Conservation (phyloP, 2,797 vertebrate species). For the Galaxias olidus region DNA sequence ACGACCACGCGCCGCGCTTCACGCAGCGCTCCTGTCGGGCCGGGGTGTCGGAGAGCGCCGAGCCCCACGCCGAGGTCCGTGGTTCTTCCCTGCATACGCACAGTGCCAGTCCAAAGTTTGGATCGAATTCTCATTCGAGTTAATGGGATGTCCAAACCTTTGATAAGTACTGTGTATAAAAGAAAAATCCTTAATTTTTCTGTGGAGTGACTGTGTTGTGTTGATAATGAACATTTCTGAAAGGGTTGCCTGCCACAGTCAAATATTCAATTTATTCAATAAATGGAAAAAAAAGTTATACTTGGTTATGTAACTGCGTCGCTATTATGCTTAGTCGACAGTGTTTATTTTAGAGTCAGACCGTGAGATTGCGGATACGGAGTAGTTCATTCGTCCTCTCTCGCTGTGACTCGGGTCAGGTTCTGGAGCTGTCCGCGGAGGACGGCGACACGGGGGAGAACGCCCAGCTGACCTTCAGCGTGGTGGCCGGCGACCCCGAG, state of each 20-base stretch:
- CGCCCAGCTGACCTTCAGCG: slow-evolving; percentile 82
- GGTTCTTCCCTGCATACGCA: background rate
- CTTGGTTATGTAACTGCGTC: too few relatives aligned
- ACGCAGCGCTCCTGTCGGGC: slow-evolving; percentile 73
- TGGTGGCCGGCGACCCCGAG: slow-evolving; percentile 84
- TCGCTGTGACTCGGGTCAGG: slow-evolving; percentile 33
- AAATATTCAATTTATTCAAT: too few relatives aligned
- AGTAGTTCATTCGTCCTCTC: background rate
- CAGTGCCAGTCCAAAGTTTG: too few relatives aligned
- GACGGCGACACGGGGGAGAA: slow-evolving; percentile 85
- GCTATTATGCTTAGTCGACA: background rate
- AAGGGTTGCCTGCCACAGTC: too few relatives aligned
- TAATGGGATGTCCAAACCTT: too few relatives aligned
- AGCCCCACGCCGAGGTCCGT: slow-evolving; percentile 73
- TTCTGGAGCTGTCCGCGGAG: slow-evolving; percentile 77
- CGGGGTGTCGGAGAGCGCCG: slow-evolving; percentile 78
- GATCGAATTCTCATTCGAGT: too few relatives aligned
- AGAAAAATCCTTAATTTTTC: too few relatives aligned
- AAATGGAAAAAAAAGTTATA: too few relatives aligned
- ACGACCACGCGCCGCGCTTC: slow-evolving; percentile 85
- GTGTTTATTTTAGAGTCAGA: background rate
- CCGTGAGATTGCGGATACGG: background rate
- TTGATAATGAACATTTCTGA: too few relatives aligned
- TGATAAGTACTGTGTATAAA: too few relatives aligned
- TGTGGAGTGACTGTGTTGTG: too few relatives aligned